A percentile compares a stretch with the other conserved stretches of the same genome.
These are phyloP conservation scores for Eristalis pertinax DNA, from an alignment of 2,888 invertebrate species.

Conservation along the genomic window DNA sequence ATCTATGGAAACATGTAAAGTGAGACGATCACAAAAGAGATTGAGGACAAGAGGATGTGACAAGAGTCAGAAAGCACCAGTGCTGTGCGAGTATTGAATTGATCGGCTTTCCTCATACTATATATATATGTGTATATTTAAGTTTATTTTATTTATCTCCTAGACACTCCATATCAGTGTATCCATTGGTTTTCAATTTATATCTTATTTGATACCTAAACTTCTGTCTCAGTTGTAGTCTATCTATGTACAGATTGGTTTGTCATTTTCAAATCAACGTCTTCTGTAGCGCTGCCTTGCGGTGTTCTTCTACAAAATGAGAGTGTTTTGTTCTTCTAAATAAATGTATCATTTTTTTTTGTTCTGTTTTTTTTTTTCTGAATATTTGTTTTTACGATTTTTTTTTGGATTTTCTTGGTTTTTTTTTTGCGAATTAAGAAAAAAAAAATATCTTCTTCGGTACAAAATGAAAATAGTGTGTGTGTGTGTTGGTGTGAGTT, in stretches of 20 bases:
- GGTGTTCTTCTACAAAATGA: conserved; percentile 65
- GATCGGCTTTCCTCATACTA: conserved; percentile 16
- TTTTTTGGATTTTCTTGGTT: conserved; percentile 47
- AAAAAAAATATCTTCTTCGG: conserved; percentile 60
- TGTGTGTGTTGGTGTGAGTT: conserved; percentile 19
- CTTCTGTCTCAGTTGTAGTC: conserved; percentile 28
- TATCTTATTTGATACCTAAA: conserved; percentile 47
- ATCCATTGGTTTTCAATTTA: conserved; percentile 12
- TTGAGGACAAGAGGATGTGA: neutral
- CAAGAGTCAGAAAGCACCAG: conserved; percentile 64
- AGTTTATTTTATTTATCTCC: neutral
- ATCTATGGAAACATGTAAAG: neutral
- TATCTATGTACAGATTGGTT: conserved; percentile 55
- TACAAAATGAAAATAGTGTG: conserved; percentile 72
- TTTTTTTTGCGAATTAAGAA: conserved; percentile 62
- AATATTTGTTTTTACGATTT: conserved; percentile 58
- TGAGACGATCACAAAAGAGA: neutral
- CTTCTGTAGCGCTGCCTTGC: conserved; percentile 48
- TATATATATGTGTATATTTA: neutral
- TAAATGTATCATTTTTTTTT: conserved; percentile 38
- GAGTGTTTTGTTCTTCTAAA: conserved; percentile 51
- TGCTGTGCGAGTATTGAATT: conserved; percentile 67
- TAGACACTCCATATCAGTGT: neutral
- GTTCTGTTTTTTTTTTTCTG: conserved; percentile 56
- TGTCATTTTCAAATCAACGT: conserved; percentile 51